Conservation (phyloP, 2,113 vertebrate species). For the Perccottus glenii region DNA sequence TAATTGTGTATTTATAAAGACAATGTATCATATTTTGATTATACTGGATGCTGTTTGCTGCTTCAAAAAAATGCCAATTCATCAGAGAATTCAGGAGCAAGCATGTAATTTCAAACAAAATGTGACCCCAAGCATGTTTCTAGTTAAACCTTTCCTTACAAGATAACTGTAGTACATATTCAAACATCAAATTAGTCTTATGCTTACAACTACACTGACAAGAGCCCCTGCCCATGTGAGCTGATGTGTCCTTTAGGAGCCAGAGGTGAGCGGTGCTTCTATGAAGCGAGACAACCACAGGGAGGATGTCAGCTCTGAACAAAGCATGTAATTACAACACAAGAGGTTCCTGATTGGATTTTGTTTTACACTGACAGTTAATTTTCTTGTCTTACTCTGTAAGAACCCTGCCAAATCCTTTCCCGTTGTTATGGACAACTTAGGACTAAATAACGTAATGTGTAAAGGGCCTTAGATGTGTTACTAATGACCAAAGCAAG, state of each 20-base stretch:
- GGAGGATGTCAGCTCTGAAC: slow-evolving; percentile 3
- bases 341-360: not conserved
- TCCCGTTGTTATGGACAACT: not conserved
- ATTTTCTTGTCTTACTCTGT: not conserved
- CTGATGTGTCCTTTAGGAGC: not conserved
- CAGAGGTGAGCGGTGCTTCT: slow-evolving; percentile 1
- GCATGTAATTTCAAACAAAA: no score
- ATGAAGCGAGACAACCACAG: not conserved
- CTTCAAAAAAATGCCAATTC: no score
- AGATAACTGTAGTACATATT: not conserved
- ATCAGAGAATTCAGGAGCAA: no score
- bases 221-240: not conserved
- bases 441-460: no score
- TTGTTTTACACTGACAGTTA: slow-evolving; percentile 7
- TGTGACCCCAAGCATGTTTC: not conserved
- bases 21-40: no score
- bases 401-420: slow-evolving; percentile 1
- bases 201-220: not conserved
- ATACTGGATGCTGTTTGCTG: no score
- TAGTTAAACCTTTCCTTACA: not conserved
- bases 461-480: no score
- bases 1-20: no score
- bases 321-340: slow-evolving; percentile 7
- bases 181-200: not conserved
- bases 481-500: no score